Base-by-base conservation (phyloP, 2,888 invertebrate species). In the Cantharis lateralis region DNA sequence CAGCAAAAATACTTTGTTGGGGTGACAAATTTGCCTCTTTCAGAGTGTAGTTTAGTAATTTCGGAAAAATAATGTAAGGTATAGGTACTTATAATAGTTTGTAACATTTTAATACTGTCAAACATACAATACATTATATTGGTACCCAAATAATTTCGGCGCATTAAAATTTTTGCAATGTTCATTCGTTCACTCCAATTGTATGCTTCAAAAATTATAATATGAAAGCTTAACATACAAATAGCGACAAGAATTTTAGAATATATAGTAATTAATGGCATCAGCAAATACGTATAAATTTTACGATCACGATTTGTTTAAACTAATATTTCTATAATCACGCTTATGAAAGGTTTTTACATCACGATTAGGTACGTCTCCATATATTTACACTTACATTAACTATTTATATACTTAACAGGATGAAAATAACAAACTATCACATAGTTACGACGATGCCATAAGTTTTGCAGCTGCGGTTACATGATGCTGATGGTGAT, bases 401-500 rank as follows among this genome's bases (percentile, higher is more conserved):
- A 66, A 66, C 64, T 18, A 66, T 24, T 18, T 20, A n/a, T 18
- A 66, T 66, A 66, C 18, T n/a, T n/a, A 20, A 66, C 18, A 63
- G 18, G 15, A 63, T 63, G 64, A 66, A 20, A 20, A 20, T 66
- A 64, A 66, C 64, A 20, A 66, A 66, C n/a, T 68, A 62, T 68
- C 68, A 20, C 28, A 68, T 13, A 72, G 72, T 90, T 93, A 95
- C 88, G 95, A 95, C 75, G 95, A 94, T 11, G 95, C 95, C 92
- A 95, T 94, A 80, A 95, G 90, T 87, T 95, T 95, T 75, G 95
- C 95, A 77, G 95, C 94, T 79, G 95, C 94, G 62, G 95, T 95
- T 80, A 95, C 95, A 89, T 95, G 95, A 86, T 95, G 95, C 87
- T 95, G 95, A 88, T 95, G 95, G 86, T 95, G 94, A 88, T 95